Percentiles rank a stretch among this genome's conserved stretches.
These are phyloP conservation scores for Oncorhynchus masou DNA, from an alignment of 2,113 vertebrate genomes.

Conservation along the genomic window DNA sequence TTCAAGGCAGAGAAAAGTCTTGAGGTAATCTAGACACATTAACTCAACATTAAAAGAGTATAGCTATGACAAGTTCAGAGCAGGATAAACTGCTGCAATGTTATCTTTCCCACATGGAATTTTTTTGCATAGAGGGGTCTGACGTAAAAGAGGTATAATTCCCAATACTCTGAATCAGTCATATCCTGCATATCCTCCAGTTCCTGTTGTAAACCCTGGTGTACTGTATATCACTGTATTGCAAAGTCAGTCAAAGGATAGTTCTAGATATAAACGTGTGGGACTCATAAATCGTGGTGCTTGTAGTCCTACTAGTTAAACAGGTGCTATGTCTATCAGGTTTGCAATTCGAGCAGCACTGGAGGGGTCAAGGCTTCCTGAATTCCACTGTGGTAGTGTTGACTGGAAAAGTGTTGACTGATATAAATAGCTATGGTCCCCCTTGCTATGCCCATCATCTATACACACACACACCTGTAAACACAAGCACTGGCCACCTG, in stretches of 20 bases:
- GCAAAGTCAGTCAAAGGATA: constrained; percentile 35
- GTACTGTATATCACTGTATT: constrained; percentile 21
- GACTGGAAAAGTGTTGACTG: constrained; percentile 50
- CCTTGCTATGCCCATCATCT: constrained; percentile 43
- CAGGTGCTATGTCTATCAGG: constrained; percentile 58
- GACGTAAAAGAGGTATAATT: constrained; percentile 30
- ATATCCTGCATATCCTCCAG: constrained; percentile 35
- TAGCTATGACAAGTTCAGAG: background rate
- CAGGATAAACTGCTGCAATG: background rate
- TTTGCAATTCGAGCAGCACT: constrained; percentile 41
- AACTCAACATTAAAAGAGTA: background rate
- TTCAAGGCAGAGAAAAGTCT: background rate
- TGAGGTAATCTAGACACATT: background rate
- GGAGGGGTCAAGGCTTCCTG: constrained; percentile 43
- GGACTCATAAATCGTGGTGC: constrained; percentile 49
- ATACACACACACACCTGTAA: constrained; percentile 45
- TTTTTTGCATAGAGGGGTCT: background rate
- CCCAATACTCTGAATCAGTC: constrained; percentile 18
- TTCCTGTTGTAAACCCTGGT: constrained; percentile 10
- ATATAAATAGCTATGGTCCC: constrained; percentile 44
- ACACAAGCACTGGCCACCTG: constrained; percentile 25
- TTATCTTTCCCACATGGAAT: background rate
- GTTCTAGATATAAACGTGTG: constrained; percentile 29
- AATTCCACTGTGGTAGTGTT: constrained; percentile 42
- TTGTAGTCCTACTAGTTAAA: constrained; percentile 34